Evolutionary conservation across 2,113 vertebrate species (phyloP), one percentile per base, ranked within the genome.

Genomic region (Corythornis cristatus): DNA sequence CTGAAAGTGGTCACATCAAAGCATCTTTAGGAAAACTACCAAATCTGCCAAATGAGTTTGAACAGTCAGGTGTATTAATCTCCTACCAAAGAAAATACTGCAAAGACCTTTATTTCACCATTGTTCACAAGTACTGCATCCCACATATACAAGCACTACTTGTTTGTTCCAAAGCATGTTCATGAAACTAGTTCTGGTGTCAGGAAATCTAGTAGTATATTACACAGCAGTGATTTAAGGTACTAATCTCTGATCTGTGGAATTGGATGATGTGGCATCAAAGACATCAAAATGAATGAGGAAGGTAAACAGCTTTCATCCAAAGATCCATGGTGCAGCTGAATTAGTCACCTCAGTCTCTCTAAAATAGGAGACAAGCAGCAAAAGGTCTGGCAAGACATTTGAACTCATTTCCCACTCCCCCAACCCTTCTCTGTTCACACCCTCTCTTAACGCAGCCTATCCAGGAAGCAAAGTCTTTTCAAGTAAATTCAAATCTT

Each of bases 251-350:
- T 64, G 43, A 90, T 96, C 72, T 83, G 21, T 83, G 60, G 42
- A 88, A 79, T 17, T 35, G 15, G 61, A 28, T 76, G 67, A 67
- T 35, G 40, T 23, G 72, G 29, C 48, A 82, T 51, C 56, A 84
- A 92, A 86, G 66, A 68, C 58, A 91, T 23, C 61, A 86, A 71
- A 92, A 93, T 53, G 28, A 95, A 87, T 17, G 26, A 88, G 28
- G 66, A 95, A 82, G 37, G 43, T 88, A 91, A 91, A 86, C 74
- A 84, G n/a, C 54, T 11, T 94, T 86, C 62, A 68, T 42, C 20
- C 35, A 37, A 61, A 86, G 48, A 87, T 77, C 61, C 45, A 53
- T 5, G 2, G 26, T 31, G 13, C 37, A 84, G 28, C 31, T 53
- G 53, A 78, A 87, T 93, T 82, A 93, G 25, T 94, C 77, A 90